Evolutionary conservation across 2,113 vertebrate genomes (phyloP).

Genomic region (Xiphophorus couchianus): DNA sequence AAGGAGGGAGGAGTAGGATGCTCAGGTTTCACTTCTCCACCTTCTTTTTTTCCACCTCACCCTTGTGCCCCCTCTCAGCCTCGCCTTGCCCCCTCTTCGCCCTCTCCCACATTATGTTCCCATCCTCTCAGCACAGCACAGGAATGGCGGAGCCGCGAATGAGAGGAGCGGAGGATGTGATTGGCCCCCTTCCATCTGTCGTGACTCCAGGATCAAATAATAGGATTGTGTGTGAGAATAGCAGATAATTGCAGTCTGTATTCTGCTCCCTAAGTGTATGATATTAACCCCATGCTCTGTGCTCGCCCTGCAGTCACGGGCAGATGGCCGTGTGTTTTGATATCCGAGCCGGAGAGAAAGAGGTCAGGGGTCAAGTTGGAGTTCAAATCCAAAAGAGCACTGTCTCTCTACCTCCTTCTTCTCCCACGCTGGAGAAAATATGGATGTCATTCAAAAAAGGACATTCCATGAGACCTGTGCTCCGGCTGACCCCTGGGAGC

Average conservation of each 20-base stretch:
- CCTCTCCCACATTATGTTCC: conserved; percentile 76
- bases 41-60: conserved; percentile 36
- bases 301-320: conserved; percentile 71
- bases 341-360: conserved; percentile 75
- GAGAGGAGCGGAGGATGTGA: conserved; percentile 68
- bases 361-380: conserved; percentile 85
- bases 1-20: conserved; percentile 42
- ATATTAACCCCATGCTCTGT: conserved; percentile 83
- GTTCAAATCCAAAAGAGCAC: conserved; percentile 83
- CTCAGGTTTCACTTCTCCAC: conserved; percentile 75
- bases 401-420: conserved; percentile 43
- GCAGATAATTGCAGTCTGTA: conserved; percentile 85
- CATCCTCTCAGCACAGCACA: conserved; percentile 74
- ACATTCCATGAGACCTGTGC: conserved; percentile 52
- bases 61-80: conserved; percentile 48
- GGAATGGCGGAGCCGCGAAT: conserved; percentile 68
- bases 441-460: conserved; percentile 77
- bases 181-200: conserved; percentile 85
- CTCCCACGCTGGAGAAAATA: conserved; percentile 62
- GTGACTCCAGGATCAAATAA: conserved; percentile 78
- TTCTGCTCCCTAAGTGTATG: conserved; percentile 83
- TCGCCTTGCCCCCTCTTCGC: conserved; percentile 45
- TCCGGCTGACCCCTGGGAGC: conserved; percentile 32
- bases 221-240: conserved; percentile 84
- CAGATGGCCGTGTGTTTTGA: conserved; percentile 88